Percentiles rank a stretch among this genome's conserved stretches.
Evolutionary conservation across 2,113 vertebrate genomes (phyloP).

Genomic region (Tragelaphus imberbis): DNA sequence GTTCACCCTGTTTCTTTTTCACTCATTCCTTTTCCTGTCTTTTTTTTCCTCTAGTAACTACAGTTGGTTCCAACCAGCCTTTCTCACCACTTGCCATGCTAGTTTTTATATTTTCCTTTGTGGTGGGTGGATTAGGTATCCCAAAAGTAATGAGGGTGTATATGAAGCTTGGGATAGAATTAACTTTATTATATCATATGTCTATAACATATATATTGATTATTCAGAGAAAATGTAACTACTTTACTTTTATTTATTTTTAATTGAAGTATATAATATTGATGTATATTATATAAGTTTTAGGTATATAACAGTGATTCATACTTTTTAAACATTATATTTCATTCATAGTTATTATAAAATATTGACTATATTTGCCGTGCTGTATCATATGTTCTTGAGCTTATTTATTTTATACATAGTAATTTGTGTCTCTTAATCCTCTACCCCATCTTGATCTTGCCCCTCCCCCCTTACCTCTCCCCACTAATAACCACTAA

Average conservation of each 20-base stretch:
- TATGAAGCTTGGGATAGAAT: not conserved
- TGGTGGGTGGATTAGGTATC: not conserved
- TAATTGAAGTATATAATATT: not conserved
- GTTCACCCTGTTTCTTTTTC: not conserved
- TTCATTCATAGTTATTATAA: not conserved
- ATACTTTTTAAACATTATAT: not conserved
- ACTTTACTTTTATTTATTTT: not conserved
- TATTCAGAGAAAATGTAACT: not conserved
- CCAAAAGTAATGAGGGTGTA: not conserved
- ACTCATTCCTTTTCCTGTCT: not conserved
- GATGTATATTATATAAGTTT: not conserved
- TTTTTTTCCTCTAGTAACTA: not conserved
- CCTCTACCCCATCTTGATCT: not conserved
- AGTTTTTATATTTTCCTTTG: not conserved
- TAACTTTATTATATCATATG: not conserved
- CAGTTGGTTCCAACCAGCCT: not conserved
- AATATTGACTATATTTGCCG: not conserved
- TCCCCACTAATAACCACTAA: not conserved
- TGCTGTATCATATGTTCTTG: not conserved
- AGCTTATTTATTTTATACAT: not conserved
- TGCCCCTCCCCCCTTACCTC: not conserved
- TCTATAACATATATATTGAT: not conserved
- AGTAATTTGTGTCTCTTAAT: not conserved
- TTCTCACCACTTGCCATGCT: not conserved
- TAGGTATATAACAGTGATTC: not conserved